Evolutionary conservation across 2,888 invertebrate genomes (phyloP).

Genomic region (Spatulosminthurus flaviceps): DNA sequence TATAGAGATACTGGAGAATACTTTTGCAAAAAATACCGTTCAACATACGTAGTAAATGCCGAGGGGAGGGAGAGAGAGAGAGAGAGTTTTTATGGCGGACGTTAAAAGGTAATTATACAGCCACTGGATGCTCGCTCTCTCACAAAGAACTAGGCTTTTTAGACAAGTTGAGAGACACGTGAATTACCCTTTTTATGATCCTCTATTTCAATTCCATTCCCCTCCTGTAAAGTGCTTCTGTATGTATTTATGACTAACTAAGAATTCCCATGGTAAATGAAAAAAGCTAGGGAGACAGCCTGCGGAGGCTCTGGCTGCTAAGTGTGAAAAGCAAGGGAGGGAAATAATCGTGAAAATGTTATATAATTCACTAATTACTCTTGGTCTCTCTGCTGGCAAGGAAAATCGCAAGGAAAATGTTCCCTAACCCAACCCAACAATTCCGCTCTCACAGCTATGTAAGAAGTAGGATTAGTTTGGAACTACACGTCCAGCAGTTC

Average conservation of each 20-base stretch:
- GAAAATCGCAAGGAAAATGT: constrained; percentile 15
- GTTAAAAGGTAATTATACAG: constrained; percentile 43
- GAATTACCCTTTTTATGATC: constrained; percentile 41
- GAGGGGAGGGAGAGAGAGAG: too few species aligned
- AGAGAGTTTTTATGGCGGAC: constrained; percentile 34
- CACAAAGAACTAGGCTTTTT: neutral
- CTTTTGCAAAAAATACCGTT: constrained; percentile 22
- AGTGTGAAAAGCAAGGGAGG: constrained; percentile 5
- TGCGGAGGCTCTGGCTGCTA: neutral
- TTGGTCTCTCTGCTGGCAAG: too few species aligned
- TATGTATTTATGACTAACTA: neutral
- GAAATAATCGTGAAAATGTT: neutral
- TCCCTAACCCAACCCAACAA: constrained; percentile 6
- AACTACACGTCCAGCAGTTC: neutral
- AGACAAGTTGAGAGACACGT: neutral
- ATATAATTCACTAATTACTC: constrained; percentile 32
- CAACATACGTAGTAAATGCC: too few species aligned
- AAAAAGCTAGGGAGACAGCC: neutral
- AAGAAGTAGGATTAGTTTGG: too few species aligned
- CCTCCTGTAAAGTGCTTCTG: constrained; percentile 23
- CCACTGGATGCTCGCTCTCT: neutral
- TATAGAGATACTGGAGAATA: neutral
- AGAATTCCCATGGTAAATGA: constrained; percentile 9
- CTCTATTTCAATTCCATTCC: constrained; percentile 23
- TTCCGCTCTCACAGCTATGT: neutral